Evolutionary conservation across 2,888 invertebrate species (phyloP), one percentile per base, ranked within the genome.

Genomic region (Amorpha juglandis): DNA sequence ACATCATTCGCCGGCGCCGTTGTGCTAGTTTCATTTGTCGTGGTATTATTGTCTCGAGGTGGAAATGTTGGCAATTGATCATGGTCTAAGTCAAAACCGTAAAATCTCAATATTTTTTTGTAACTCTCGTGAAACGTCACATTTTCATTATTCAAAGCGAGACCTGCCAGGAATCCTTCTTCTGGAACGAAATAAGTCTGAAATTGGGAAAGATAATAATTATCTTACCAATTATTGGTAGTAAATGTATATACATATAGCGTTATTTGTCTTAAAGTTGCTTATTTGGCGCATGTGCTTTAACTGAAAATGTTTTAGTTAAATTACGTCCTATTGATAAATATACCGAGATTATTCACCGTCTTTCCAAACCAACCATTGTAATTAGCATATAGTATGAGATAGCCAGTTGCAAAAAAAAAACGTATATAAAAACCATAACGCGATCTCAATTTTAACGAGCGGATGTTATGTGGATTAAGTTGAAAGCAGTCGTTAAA

Each of bases 181-280:
- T 96, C 95, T 19, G 96, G 96, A 68, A 97, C 96, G 78, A 97
- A 96, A 82, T 97, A 97, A 63, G 96, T 97, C 97, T 96, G 93
- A 69, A 91, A 92, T 65, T 50, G 45, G 16, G 16, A 62, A 7
- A 50, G 9, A 45, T n/a, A n/a, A n/a, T n/a, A n/a, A n/a, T n/a
- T n/a, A n/a, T n/a, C n/a, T n/a, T n/a, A n/a, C n/a, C n/a, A n/a
- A n/a, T 16, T 8, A n/a, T 48, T 38, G 38, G 9, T 38, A 38
- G 7, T 38, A 38, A 27, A 38, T 38, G 7, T 6, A 38, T 38
- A 38, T 9, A 38, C 2, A 38, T 38, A 38, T 9, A 38, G 38
- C 7, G 9, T 38, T 38, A 38, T 38, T 38, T 1, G 38, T 7
- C 38, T 9, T 38, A 38, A 9, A 38, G 9, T 38, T 38, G 7